These are phyloP conservation scores for Phataginus tetradactyla DNA, from an alignment of 2,797 vertebrate species.

Conservation along the genomic window DNA sequence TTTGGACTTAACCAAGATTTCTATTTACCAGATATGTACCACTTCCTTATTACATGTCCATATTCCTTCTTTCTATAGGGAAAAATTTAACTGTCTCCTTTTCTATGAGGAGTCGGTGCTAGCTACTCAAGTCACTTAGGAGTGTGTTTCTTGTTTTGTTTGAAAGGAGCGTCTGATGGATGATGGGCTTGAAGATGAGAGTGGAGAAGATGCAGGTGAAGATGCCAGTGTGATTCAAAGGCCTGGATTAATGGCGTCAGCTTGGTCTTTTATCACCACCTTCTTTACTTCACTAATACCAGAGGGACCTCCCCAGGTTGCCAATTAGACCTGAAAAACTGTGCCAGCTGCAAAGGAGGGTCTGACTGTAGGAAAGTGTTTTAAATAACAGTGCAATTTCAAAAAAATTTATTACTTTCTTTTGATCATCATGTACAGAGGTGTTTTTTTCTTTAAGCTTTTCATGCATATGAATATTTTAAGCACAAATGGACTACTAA, in stretches of 20 bases:
- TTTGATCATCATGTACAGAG: constrained; percentile 87
- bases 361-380: constrained; percentile 82
- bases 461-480: constrained; percentile 85
- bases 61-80: background rate
- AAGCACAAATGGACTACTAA: constrained; percentile 88
- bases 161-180: constrained; percentile 93
- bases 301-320: constrained; percentile 94
- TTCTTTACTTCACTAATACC: constrained; percentile 98
- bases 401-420: constrained; percentile 83
- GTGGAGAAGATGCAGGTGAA: constrained; percentile 90
- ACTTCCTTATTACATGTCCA: background rate
- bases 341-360: constrained; percentile 79
- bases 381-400: constrained; percentile 88
- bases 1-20: constrained; percentile 14
- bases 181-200: constrained; percentile 93
- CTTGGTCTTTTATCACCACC: constrained; percentile 96
- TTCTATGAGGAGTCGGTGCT: background rate
- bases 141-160: constrained; percentile 72
- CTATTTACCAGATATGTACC: background rate
- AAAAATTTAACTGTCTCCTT: background rate
- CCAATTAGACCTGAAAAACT: constrained; percentile 89
- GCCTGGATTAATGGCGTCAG: constrained; percentile 93
- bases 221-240: constrained; percentile 87
- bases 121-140: constrained; percentile 54
- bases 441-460: constrained; percentile 83